Evolutionary conservation across 2,888 invertebrate genomes (phyloP).

Genomic region (Rhogogaster chlorosoma): DNA sequence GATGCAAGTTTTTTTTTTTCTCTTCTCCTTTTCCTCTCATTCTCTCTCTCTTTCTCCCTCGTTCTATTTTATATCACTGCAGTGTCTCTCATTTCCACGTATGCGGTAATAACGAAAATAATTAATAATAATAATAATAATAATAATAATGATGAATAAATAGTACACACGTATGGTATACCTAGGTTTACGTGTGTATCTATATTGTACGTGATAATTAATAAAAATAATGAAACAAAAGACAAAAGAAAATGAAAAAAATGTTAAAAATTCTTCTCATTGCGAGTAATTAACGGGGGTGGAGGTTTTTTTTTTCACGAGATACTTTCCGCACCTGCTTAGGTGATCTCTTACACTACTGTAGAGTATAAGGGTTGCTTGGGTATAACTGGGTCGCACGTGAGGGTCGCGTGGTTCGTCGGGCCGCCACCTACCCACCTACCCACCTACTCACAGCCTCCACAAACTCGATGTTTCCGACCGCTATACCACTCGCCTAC

Average conservation of each 20-base stretch:
- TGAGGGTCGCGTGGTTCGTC: constrained; percentile 47
- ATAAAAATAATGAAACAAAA: background rate
- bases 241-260: background rate
- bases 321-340: background rate
- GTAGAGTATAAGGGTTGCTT: background rate
- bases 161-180: background rate
- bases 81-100: background rate
- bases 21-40: background rate
- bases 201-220: background rate
- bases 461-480: background rate
- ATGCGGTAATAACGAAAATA: too few relatives aligned
- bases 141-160: background rate
- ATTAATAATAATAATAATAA: background rate
- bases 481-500: background rate
- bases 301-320: background rate
- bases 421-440: background rate
- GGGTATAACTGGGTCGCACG: constrained; percentile 42
- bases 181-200: background rate
- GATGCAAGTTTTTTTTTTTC: background rate
- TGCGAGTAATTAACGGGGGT: constrained; percentile 16
- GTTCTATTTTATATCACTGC: background rate
- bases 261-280: background rate
- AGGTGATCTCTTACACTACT: background rate
- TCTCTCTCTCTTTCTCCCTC: background rate
- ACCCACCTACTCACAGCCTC: background rate